Base-by-base conservation (phyloP, 2,113 vertebrate genomes). In the Trematomus loennbergii region DNA sequence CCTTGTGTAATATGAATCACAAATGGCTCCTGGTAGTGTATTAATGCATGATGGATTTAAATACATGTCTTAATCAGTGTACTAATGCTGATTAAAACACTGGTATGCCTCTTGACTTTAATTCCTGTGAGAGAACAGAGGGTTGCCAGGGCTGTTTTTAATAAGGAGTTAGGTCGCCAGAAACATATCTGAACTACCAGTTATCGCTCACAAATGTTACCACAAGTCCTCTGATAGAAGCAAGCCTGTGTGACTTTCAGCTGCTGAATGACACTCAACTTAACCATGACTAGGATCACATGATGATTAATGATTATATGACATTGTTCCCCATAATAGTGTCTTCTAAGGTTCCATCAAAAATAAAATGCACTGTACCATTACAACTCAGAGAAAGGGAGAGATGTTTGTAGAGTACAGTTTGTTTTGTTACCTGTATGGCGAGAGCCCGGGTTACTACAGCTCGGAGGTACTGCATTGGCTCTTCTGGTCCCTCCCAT, bases 401-500 rank as follows among this genome's bases (percentile, higher is more conserved):
- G 36, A 40, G 36, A 40, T 40, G 36, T n/a, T n/a, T n/a, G n/a
- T n/a, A 72, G 6, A 79, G 33, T 6, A 49, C 1, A 57, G 70
- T 20, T 46, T 36, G 50, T 72, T 43, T 66, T 59, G 54, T 91
- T 92, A 99, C 98, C 97, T 99, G 96, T 86, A 97, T 95, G 68
- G 98, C 97, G 16, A 97, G 90, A 5, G 98, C 93, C 75, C 96
- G 94, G 64, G 96, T 89, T 52, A 99, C 96, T 0, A 99, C 95
- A 25, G 96, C 95, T 93, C 97, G 94, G 9, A 99, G 96, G 90
- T 99, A 99, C 1, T 97, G 97, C 88, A 99, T 95, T 16, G 98
- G 98, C 79, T 99, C 98, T 75, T 99, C 98, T 25, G 98, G 97
- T 55, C 98, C 98, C 92, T 98, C 98, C 98, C 98, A 99, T 72